phyloP scores from a whole-genome alignment of 2,113 vertebrate genomes.

The Stegostoma tigrinum region DNA sequence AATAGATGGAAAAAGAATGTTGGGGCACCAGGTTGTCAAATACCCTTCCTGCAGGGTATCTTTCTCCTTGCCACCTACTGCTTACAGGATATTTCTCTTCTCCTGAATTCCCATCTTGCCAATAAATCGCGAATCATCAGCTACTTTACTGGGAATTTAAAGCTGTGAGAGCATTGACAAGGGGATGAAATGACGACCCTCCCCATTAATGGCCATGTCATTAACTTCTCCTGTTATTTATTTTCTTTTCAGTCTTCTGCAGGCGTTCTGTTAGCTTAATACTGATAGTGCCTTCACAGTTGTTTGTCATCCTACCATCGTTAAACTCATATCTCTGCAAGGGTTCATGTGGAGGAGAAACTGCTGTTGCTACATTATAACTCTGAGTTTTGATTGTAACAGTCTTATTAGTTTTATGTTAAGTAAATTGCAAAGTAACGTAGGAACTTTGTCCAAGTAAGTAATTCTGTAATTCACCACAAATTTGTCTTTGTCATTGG shows the following conservation, averaged over 20 bases:
- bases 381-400: not conserved
- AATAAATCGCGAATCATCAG: slow-evolving; percentile 39
- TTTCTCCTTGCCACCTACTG: slow-evolving; percentile 49
- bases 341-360: not conserved
- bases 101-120: slow-evolving; percentile 21
- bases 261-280: slow-evolving; percentile 4
- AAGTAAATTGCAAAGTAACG: not conserved
- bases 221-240: slow-evolving; percentile 18
- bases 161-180: not conserved
- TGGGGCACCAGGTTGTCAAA: slow-evolving; percentile 51
- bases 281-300: not conserved
- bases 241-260: not conserved
- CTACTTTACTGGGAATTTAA: slow-evolving; percentile 40
- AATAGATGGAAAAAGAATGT: slow-evolving; percentile 53
- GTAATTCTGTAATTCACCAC: not conserved
- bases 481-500: not conserved
- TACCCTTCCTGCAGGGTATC: slow-evolving; percentile 53
- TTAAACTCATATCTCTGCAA: not conserved
- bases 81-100: slow-evolving; percentile 43
- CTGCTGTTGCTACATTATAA: not conserved
- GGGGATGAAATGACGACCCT: not conserved
- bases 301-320: too few species aligned
- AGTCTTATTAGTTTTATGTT: not conserved
- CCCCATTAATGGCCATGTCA: slow-evolving; percentile 8
- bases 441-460: not conserved